Conservation (phyloP, 2,113 vertebrate species). For the Nycticryphes semicollaris region DNA sequence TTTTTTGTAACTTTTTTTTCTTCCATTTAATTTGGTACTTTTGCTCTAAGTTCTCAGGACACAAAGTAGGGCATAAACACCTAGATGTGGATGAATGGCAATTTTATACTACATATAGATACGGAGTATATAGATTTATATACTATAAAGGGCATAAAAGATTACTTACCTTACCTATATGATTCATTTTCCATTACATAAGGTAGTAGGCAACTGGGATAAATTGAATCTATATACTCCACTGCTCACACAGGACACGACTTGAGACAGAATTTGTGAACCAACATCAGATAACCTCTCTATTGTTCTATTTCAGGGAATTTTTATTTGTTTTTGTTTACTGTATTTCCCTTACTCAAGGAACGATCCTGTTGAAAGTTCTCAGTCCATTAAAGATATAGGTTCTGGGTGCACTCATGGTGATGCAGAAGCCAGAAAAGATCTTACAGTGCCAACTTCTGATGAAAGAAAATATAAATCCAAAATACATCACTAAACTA, state of each 20-base stretch:
- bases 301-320: neutral
- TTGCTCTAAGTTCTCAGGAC: neutral
- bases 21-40: neutral
- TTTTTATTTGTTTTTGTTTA: neutral
- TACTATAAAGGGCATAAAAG: neutral
- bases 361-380: neutral
- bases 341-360: neutral
- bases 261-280: neutral
- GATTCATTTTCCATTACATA: neutral
- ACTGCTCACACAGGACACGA: neutral
- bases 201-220: neutral
- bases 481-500: neutral
- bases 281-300: neutral
- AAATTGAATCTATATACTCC: neutral
- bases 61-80: neutral
- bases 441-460: neutral
- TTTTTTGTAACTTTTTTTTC: neutral
- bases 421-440: neutral
- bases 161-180: neutral
- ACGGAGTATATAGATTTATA: neutral
- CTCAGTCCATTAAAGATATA: neutral
- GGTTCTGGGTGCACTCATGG: accelerated
- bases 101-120: neutral
- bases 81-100: neutral
- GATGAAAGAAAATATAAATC: neutral